Evolutionary conservation across 2,888 invertebrate species (phyloP).

Genomic region (Leptopilina syphax): DNA sequence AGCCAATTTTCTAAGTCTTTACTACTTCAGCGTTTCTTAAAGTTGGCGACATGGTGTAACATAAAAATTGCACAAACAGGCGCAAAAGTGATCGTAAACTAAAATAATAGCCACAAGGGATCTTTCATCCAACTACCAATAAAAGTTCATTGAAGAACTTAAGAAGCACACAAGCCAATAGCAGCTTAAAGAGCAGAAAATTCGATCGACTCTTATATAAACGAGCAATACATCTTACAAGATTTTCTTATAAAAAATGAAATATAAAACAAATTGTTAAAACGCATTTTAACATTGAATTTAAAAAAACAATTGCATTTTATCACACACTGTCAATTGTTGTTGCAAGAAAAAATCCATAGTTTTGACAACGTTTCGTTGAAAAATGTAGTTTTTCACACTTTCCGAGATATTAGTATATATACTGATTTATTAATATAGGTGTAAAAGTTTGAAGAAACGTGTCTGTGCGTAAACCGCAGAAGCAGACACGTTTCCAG

Average conservation of each 20-base stretch:
- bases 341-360: neutral
- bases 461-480: conserved; percentile 3
- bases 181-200: conserved; percentile 11
- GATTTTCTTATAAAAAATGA: neutral
- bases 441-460: conserved; percentile 24
- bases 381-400: neutral
- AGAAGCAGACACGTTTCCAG: conserved; percentile 5
- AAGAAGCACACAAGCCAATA: conserved; percentile 26
- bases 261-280: neutral
- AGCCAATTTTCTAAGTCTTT: conserved; percentile 20
- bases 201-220: neutral
- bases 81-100: conserved; percentile 24
- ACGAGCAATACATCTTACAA: neutral
- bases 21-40: conserved; percentile 2
- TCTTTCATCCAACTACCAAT: conserved; percentile 14
- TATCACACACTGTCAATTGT: neutral
- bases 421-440: conserved; percentile 25
- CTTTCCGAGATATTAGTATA: neutral
- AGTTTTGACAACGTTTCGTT: neutral
- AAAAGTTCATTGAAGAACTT: conserved; percentile 24
- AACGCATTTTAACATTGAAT: neutral
- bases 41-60: conserved; percentile 15
- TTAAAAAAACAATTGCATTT: neutral
- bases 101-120: conserved; percentile 34
- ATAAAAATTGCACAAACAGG: conserved; percentile 2